phyloP scores from a whole-genome alignment of 2,888 invertebrate species.

The Lepidocyrtoides sp. region DNA sequence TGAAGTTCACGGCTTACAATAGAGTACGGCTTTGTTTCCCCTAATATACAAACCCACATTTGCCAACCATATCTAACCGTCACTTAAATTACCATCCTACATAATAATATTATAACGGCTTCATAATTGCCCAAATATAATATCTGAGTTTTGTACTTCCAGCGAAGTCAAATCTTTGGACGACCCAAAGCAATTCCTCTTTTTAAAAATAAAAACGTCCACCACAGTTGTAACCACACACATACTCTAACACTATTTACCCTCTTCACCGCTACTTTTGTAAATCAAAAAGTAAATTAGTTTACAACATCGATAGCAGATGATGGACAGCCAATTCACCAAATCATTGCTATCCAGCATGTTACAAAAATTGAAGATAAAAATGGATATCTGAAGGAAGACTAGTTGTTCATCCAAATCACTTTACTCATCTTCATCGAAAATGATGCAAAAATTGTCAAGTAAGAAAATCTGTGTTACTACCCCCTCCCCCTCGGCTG shows the following conservation, averaged over 20 bases:
- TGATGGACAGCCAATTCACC: conserved; percentile 22
- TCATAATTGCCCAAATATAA: too few species aligned
- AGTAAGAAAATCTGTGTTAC: neutral
- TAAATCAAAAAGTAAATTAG: conserved; percentile 37
- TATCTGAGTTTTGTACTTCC: too few species aligned
- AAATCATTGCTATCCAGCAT: neutral
- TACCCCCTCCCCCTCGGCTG: neutral
- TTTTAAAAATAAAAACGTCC: too few species aligned
- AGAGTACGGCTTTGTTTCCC: too few species aligned
- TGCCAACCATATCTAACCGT: too few species aligned
- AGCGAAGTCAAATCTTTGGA: too few species aligned
- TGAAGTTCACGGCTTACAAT: too few species aligned
- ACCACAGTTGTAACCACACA: conserved; percentile 15
- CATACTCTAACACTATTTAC: neutral
- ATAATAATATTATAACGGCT: too few species aligned
- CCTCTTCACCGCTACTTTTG: too few species aligned
- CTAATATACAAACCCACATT: too few species aligned
- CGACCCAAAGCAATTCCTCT: too few species aligned
- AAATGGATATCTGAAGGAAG: neutral
- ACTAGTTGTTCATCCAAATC: neutral
- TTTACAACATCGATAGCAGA: neutral
- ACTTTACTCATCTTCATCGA: conserved; percentile 18
- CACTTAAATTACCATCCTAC: too few species aligned
- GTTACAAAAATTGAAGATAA: neutral
- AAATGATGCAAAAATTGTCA: neutral